These are phyloP conservation scores for Catharus bicknelli DNA, from an alignment of 2,113 vertebrate species.

Conservation along the genomic window DNA sequence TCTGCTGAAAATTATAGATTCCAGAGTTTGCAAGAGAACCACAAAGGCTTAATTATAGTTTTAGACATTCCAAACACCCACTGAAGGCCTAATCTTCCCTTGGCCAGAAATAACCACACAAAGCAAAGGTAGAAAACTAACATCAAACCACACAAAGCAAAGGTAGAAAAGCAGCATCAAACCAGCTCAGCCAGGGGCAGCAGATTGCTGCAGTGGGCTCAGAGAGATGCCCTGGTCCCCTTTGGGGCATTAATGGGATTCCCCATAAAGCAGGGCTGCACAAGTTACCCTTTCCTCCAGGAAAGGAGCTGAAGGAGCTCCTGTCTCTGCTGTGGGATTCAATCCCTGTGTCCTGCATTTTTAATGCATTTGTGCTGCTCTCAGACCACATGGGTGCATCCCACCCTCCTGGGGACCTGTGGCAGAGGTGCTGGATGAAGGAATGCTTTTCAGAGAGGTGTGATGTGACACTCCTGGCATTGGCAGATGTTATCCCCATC, in stretches of 20 bases:
- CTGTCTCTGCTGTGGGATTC: not conserved
- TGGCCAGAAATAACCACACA: constrained; percentile 80
- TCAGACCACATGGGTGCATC: rapidly evolving
- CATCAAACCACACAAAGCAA: constrained; percentile 74
- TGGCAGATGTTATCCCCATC: not conserved
- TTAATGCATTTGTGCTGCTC: not conserved
- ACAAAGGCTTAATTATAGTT: constrained; percentile 56
- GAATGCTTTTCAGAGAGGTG: not conserved
- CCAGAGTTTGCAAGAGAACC: constrained; percentile 13
- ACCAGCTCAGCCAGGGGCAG: constrained; percentile 66
- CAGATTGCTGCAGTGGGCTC: constrained; percentile 55
- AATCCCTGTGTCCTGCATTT: rapidly evolving
- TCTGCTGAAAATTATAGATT: constrained; percentile 51
- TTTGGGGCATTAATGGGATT: not conserved
- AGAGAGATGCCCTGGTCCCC: constrained; percentile 61
- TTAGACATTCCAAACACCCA: constrained; percentile 44
- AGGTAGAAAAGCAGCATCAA: constrained; percentile 78
- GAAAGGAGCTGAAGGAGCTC: not conserved
- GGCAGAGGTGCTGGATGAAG: not conserved
- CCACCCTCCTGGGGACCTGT: rapidly evolving
- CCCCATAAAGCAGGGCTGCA: rapidly evolving
- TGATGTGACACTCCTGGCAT: not conserved
- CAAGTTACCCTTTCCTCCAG: not conserved
- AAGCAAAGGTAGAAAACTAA: constrained; percentile 72
- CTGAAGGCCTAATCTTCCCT: constrained; percentile 69